A percentile compares a stretch with the other conserved stretches of the same genome.
phyloP scores from a whole-genome alignment of 2,888 invertebrate species.

The Bhutanitis thaidina region DNA sequence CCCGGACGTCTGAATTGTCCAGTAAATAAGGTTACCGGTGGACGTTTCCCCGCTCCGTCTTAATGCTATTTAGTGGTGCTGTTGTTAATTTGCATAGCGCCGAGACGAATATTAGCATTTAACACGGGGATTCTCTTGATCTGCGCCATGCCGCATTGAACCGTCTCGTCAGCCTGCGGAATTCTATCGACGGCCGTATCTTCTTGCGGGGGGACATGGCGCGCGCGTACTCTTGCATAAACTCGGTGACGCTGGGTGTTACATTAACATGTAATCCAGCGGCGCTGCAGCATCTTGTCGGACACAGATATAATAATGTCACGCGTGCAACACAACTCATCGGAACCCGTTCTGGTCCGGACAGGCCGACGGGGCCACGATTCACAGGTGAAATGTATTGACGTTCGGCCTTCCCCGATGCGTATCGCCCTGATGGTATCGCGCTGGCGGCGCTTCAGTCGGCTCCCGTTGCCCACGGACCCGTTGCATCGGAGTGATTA shows the following conservation, averaged over 20 bases:
- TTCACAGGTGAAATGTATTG: conserved; percentile 76
- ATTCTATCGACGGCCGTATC: conserved; percentile 38
- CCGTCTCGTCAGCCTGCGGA: conserved; percentile 42
- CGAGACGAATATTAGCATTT: conserved; percentile 66
- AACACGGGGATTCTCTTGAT: conserved; percentile 45
- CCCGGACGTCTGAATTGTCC: conserved; percentile 76
- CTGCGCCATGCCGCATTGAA: conserved; percentile 20
- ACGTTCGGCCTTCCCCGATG: conserved; percentile 79
- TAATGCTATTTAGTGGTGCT: conserved; percentile 68
- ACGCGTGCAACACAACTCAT: conserved; percentile 66
- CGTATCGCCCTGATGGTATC: conserved; percentile 77
- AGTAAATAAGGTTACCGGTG: conserved; percentile 75
- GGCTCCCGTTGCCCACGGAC: conserved; percentile 63
- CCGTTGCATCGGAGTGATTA: conserved; percentile 70
- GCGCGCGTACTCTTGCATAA: conserved; percentile 32
- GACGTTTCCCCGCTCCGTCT: conserved; percentile 53
- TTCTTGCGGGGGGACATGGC: conserved; percentile 20
- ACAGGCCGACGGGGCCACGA: conserved; percentile 58
- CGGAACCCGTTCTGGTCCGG: conserved; percentile 53
- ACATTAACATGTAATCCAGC: conserved; percentile 61
- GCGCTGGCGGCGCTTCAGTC: conserved; percentile 71
- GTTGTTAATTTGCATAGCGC: conserved; percentile 64
- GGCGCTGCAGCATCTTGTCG: conserved; percentile 47
- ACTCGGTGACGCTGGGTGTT: conserved; percentile 34
- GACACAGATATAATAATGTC: conserved; percentile 72